Percentiles rank a stretch among this genome's conserved stretches.
Conservation (phyloP, 1,140 invertebrate genomes). For the Calosoma granatense region DNA sequence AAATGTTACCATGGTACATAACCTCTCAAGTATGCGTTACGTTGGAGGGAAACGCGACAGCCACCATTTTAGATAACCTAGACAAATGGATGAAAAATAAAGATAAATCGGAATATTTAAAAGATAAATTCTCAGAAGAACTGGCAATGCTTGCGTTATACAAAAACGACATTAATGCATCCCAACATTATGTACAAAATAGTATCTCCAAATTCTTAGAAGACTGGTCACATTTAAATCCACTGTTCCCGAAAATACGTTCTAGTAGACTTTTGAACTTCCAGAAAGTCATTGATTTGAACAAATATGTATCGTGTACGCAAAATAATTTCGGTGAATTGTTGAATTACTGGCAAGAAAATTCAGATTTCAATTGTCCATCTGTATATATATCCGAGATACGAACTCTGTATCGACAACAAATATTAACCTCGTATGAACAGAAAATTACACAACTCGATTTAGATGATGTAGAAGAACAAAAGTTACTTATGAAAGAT, state of each 20-base stretch:
- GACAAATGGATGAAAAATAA: constrained; percentile 25
- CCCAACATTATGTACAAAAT: constrained; percentile 24
- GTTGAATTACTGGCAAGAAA: constrained; percentile 11
- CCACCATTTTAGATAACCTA: constrained; percentile 18
- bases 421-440: constrained; percentile 16
- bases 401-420: constrained; percentile 21
- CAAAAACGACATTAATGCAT: constrained; percentile 21
- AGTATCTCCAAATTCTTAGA: constrained; percentile 32
- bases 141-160: constrained; percentile 31
- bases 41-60: constrained; percentile 15
- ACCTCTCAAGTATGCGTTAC: constrained; percentile 28
- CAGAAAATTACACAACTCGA: constrained; percentile 16
- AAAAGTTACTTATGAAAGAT: constrained; percentile 11
- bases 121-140: constrained; percentile 35
- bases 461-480: constrained; percentile 4
- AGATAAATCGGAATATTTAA: constrained; percentile 25
- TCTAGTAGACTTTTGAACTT: constrained; percentile 33
- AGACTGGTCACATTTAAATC: constrained; percentile 38
- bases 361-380: not conserved
- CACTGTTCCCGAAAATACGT: constrained; percentile 32
- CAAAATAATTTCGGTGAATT: constrained; percentile 12
- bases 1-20: constrained; percentile 39
- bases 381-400: constrained; percentile 18
- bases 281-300: constrained; percentile 33
- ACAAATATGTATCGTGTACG: constrained; percentile 22